Evolutionary conservation across 2,888 invertebrate species (phyloP).

Genomic region (Tetragnatha montana): DNA sequence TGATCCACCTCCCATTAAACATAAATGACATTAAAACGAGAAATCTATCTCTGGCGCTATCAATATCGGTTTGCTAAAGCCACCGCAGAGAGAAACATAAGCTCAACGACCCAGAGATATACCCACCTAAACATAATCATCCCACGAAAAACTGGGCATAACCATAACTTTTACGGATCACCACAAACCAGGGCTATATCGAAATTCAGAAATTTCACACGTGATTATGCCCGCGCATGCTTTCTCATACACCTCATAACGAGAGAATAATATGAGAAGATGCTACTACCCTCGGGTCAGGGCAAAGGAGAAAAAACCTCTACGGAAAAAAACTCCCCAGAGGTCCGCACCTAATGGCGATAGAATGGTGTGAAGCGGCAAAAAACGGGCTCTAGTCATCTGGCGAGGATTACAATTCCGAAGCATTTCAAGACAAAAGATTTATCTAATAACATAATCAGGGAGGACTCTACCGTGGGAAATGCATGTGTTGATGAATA

Average conservation of each 20-base stretch:
- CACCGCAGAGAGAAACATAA: too few species aligned
- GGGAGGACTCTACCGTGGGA: slow-evolving; percentile 51
- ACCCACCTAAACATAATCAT: too few species aligned
- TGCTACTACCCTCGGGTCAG: slow-evolving; percentile 15
- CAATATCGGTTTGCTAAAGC: too few species aligned
- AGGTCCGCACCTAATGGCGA: slow-evolving; percentile 34
- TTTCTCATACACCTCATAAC: slow-evolving; percentile 65
- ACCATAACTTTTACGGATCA: slow-evolving; percentile 1
- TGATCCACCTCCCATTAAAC: too few species aligned
- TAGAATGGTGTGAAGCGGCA: slow-evolving; percentile 52
- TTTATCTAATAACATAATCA: slow-evolving; percentile 69
- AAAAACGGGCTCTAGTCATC: slow-evolving; percentile 21
- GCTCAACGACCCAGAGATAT: too few species aligned
- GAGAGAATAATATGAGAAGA: slow-evolving; percentile 57
- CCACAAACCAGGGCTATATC: not conserved
- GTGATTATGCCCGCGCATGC: slow-evolving; percentile 52
- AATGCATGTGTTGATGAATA: slow-evolving; percentile 51
- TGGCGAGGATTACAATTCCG: slow-evolving; percentile 52
- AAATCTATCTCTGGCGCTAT: too few species aligned
- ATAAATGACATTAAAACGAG: too few species aligned
- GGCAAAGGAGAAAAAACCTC: slow-evolving; percentile 4
- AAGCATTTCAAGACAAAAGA: slow-evolving; percentile 64
- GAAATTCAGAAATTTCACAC: slow-evolving; percentile 61
- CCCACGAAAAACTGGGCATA: not conserved
- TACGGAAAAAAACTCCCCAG: not conserved